These are phyloP conservation scores for Holocentrus rufus DNA, from an alignment of 2,797 vertebrate species.

Conservation along the genomic window DNA sequence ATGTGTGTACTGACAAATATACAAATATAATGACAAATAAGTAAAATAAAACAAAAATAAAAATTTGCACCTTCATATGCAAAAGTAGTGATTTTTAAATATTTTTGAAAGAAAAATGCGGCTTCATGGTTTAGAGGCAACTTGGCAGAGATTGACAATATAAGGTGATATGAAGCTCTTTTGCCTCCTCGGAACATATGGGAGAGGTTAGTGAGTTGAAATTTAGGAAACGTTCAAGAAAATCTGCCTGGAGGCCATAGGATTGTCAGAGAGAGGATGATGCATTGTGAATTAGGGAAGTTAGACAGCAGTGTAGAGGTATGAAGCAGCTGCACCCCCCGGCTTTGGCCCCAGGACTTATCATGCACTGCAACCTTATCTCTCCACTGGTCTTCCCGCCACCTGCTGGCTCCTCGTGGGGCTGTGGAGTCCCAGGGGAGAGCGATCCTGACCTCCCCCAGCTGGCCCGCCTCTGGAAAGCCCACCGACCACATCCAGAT, in stretches of 20 bases:
- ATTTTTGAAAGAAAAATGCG: too few relatives aligned
- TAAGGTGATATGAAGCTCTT: neutral
- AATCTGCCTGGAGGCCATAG: neutral
- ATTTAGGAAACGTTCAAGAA: conserved; percentile 12
- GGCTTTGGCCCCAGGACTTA: conserved; percentile 46
- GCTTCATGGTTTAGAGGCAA: too few relatives aligned
- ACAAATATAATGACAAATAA: too few relatives aligned
- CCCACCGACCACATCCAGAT: conserved; percentile 57
- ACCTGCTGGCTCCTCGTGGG: conserved; percentile 28
- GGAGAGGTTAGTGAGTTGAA: neutral
- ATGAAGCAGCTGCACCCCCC: conserved; percentile 41
- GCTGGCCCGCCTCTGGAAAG: conserved; percentile 59
- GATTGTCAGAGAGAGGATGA: conserved; percentile 3
- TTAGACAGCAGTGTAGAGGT: conserved; percentile 25
- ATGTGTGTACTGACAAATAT: too few relatives aligned
- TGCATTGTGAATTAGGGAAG: conserved; percentile 16
- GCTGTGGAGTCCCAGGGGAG: conserved; percentile 50
- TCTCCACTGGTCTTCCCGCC: conserved; percentile 32
- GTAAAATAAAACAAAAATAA: too few relatives aligned
- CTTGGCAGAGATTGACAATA: conserved; percentile 8
- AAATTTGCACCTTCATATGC: too few relatives aligned
- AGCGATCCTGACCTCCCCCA: conserved; percentile 56
- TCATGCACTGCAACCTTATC: conserved; percentile 32
- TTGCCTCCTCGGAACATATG: neutral
- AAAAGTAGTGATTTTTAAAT: too few relatives aligned